These are phyloP conservation scores for Sinonovacula constricta DNA, from an alignment of 1,140 invertebrate species.

Conservation along the genomic window DNA sequence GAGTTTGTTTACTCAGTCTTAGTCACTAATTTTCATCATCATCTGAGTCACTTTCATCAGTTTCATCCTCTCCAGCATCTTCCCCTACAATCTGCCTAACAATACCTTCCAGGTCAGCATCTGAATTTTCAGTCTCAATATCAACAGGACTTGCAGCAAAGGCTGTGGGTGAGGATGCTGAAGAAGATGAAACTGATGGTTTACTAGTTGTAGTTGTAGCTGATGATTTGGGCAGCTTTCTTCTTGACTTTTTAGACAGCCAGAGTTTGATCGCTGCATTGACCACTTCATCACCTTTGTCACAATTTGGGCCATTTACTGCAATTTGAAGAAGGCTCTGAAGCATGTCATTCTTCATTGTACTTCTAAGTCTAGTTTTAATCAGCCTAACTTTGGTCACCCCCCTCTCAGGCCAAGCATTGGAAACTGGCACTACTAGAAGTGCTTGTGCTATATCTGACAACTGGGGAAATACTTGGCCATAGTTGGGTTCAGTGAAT, in stretches of 20 bases:
- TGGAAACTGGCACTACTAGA: not conserved
- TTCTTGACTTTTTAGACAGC: not conserved
- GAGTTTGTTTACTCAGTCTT: too few species aligned
- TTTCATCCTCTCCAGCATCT: too few species aligned
- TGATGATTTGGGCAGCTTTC: not conserved
- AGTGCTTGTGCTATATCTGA: not conserved
- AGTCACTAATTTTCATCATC: too few species aligned
- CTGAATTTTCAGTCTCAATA: too few species aligned
- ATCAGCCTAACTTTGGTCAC: not conserved
- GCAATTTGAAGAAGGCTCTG: not conserved
- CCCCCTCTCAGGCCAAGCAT: too few species aligned
- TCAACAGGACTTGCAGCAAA: too few species aligned
- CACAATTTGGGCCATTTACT: not conserved
- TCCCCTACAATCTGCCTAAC: too few species aligned
- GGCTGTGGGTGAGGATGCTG: too few species aligned
- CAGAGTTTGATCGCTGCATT: not conserved
- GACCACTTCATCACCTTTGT: not conserved
- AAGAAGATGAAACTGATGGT: not conserved
- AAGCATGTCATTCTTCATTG: constrained; percentile 17
- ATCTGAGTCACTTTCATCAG: constrained; percentile 3
- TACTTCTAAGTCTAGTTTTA: constrained; percentile 9
- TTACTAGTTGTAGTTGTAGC: not conserved
- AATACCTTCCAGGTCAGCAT: too few species aligned
- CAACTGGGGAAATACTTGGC: too few species aligned
- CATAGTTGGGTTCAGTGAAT: too few species aligned